Evolutionary conservation across 2,888 invertebrate genomes (phyloP).

Genomic region (Calameuta filiformis): DNA sequence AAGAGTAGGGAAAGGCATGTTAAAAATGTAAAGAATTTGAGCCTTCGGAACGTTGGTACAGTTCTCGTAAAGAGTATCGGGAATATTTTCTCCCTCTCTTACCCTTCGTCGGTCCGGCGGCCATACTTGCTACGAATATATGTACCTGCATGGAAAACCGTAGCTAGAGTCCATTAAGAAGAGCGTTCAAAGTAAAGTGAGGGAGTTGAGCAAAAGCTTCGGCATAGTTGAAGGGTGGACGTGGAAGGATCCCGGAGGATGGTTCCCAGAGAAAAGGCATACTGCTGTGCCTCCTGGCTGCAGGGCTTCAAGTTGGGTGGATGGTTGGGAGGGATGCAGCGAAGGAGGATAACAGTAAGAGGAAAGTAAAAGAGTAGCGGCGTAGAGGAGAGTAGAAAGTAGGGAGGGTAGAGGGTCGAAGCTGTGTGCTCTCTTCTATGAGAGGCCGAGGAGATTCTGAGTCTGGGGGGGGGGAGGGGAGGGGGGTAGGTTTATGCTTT

Average conservation of each 20-base stretch:
- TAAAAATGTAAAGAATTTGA: neutral
- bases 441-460: neutral
- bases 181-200: constrained; percentile 18
- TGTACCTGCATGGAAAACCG: neutral
- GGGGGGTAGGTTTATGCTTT: neutral
- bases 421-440: neutral
- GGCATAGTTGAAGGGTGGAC: constrained; percentile 3
- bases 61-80: constrained; percentile 6
- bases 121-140: neutral
- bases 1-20: neutral
- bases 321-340: neutral
- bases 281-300: neutral
- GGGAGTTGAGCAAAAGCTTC: constrained; percentile 4
- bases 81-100: neutral
- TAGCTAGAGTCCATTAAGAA: constrained; percentile 21
- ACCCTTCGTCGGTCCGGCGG: neutral
- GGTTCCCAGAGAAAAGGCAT: neutral
- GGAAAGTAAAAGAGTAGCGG: neutral
- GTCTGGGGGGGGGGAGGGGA: neutral
- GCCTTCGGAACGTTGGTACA: neutral
- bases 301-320: neutral
- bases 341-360: neutral
- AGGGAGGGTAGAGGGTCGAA: neutral
- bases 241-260: neutral
- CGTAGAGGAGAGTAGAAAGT: neutral